Evolutionary conservation across 2,797 vertebrate species (phyloP), one percentile per base, ranked within the genome.

Genomic region (Margarornis squamiger): DNA sequence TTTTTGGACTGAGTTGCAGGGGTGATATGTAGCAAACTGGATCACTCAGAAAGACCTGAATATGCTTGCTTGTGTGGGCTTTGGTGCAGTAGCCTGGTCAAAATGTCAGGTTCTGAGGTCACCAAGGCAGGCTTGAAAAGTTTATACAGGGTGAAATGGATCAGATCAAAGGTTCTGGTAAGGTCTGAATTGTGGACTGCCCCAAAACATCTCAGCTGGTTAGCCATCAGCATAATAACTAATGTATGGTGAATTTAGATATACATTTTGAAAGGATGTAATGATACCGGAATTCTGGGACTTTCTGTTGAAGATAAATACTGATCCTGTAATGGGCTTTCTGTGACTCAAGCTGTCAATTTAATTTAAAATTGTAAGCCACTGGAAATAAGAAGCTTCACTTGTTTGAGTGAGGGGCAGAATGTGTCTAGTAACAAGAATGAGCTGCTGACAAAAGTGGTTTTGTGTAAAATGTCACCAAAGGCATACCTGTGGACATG

Each of bases 131-230:
- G 10, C 43, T 59, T 67, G 48, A 57, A 67, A 59, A 3, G 1
- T 10, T 77, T 58, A 24, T 59, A 14, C 5, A 43, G n/a, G 0
- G 0, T 73, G 61, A 79, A 38, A 10, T 6, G 1, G 13, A 57
- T 91, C 26, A 73, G 20, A 58, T 9, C 22, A 54, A 66, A 91
- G 39, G 16, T 78, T 75, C 39, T 75, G n/a, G 32, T 52, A 23
- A n/a, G 20, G 15, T 49, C 36, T 93, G 30, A 45, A 2, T 29
- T 76, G 65, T 15, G 55, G 39, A 11, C 38, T 39, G 12, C 49
- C 23, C 22, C 18, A 57, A 21, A 32, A 24, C 10, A 38, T 70
- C 30, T 73, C 6, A 39, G 13, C 4, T 83, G 54, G 30, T 39
- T 83, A 80, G 26, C 26, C 8, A 27, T 77, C 45, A n/a, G 23